Evolutionary conservation across 1,140 invertebrate species (phyloP).

Genomic region (Neoseiulus cucumeris): DNA sequence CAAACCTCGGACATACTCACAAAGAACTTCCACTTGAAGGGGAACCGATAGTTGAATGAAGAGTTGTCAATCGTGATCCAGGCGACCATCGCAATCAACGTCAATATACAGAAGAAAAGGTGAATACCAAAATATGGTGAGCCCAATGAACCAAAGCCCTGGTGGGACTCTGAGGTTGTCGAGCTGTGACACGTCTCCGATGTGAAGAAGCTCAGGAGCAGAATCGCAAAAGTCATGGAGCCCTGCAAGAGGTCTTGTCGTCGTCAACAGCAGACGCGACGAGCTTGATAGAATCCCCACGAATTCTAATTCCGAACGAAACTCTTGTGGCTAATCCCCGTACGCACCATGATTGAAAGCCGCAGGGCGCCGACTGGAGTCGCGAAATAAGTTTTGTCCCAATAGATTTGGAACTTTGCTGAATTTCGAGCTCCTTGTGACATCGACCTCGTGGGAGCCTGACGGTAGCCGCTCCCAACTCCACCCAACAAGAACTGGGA

Average conservation of each 20-base stretch:
- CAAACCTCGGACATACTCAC: neutral
- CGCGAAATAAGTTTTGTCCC: constrained; percentile 6
- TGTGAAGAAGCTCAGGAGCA: neutral
- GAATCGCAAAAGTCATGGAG: neutral
- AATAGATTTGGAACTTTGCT: neutral
- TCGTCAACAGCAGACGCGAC: neutral
- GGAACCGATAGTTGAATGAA: constrained; percentile 6
- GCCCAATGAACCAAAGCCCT: neutral
- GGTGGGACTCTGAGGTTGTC: neutral
- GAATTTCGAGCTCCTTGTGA: neutral
- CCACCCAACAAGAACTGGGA: neutral
- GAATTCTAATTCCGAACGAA: too few species aligned
- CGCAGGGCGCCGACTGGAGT: neutral
- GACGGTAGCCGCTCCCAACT: neutral
- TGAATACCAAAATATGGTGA: neutral
- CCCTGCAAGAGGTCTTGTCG: neutral
- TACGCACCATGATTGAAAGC: neutral
- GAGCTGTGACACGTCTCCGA: neutral
- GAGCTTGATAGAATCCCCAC: too few species aligned
- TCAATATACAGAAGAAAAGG: neutral
- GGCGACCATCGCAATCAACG: neutral
- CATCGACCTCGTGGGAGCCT: neutral
- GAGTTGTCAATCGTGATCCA: constrained; percentile 4
- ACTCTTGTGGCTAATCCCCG: neutral
- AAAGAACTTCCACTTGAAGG: constrained; percentile 1